phyloP scores from a whole-genome alignment of 2,888 invertebrate species.

The Argyresthia albistria region DNA sequence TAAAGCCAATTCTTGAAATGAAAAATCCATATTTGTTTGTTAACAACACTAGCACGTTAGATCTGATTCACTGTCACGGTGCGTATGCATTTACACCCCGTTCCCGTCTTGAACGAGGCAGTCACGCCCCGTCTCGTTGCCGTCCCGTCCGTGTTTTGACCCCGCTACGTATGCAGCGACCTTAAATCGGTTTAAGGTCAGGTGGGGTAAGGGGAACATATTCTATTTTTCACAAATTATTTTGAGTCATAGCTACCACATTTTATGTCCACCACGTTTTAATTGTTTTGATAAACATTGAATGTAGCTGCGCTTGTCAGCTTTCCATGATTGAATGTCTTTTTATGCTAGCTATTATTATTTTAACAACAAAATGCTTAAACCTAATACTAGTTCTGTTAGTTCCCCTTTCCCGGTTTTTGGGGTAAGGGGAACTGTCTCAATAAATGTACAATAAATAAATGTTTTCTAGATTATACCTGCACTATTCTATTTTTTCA shows the following conservation, averaged over 20 bases:
- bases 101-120: no score
- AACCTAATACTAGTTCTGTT: slow-evolving; percentile 4
- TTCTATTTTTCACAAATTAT: slow-evolving; percentile 8
- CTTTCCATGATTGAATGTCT: slow-evolving; percentile 5
- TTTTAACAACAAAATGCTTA: slow-evolving; percentile 5
- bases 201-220: slow-evolving; percentile 5
- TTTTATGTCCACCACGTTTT: slow-evolving; percentile 7
- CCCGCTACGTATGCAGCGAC: no score
- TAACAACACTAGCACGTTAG: no score
- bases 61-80: no score
- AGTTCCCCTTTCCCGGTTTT: slow-evolving; percentile 6
- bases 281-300: slow-evolving; percentile 6
- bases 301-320: slow-evolving; percentile 6
- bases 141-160: no score
- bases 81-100: no score
- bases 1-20: no score
- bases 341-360: slow-evolving; percentile 2
- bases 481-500: not conserved
- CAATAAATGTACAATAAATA: slow-evolving; percentile 2
- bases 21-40: no score
- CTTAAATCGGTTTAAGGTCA: no score
- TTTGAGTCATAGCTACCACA: slow-evolving; percentile 7
- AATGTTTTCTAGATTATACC: not conserved
- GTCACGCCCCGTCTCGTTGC: no score
- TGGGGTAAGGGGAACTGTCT: slow-evolving; percentile 7